Evolutionary conservation across 2,797 vertebrate species (phyloP).

Genomic region (Hypotaenidia philippensis): DNA sequence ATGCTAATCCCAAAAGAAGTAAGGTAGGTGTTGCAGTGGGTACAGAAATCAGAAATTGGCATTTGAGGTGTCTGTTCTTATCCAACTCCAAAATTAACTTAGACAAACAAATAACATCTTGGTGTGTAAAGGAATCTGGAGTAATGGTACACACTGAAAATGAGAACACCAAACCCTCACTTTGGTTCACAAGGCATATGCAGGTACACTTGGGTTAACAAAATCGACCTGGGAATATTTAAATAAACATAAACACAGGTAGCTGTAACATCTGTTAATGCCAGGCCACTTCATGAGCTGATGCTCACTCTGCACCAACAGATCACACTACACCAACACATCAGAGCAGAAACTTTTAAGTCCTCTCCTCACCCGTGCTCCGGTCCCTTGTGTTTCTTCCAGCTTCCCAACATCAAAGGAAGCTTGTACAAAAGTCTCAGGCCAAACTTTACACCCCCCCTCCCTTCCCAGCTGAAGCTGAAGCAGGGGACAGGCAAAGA

Average conservation of each 20-base stretch:
- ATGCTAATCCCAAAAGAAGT: constrained; percentile 4
- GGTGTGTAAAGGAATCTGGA: constrained; percentile 47
- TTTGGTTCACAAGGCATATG: constrained; percentile 19
- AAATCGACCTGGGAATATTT: not conserved
- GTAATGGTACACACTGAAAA: constrained; percentile 54
- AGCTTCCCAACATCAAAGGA: not conserved
- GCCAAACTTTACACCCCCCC: not conserved
- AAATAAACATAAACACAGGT: not conserved
- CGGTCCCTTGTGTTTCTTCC: not conserved
- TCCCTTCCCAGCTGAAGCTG: not conserved
- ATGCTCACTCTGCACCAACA: not conserved
- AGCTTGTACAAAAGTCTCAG: not conserved
- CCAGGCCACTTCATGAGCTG: not conserved
- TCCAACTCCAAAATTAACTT: not conserved
- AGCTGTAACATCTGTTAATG: not conserved
- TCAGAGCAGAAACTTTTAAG: not conserved
- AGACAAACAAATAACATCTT: constrained; percentile 36
- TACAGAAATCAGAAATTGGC: constrained; percentile 23
- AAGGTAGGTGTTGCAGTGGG: not conserved
- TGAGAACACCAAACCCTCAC: constrained; percentile 30
- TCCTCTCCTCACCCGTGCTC: fast-evolving
- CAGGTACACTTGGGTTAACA: not conserved
- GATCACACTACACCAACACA: not conserved
- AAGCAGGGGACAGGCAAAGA: not conserved
- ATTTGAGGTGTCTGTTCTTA: constrained; percentile 5